Evolutionary conservation across 2,888 invertebrate species (phyloP).

Genomic region (Priocnemis perturbator): DNA sequence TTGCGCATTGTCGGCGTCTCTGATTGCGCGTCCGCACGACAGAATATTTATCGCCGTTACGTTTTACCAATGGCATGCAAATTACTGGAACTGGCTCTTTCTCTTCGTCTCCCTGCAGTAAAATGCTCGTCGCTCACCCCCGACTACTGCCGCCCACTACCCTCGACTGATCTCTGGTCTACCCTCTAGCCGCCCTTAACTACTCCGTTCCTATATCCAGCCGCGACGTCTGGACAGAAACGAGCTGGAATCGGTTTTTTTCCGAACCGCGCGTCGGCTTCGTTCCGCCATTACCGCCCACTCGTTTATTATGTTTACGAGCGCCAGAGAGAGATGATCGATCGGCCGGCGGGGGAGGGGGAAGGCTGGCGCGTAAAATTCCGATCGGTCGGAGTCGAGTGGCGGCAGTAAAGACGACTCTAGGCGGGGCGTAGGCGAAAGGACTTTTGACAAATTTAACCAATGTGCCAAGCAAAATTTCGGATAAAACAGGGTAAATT

Average conservation of each 20-base stretch:
- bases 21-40: constrained; percentile 48
- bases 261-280: background rate
- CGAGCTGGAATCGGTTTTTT: constrained; percentile 21
- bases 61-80: constrained; percentile 48
- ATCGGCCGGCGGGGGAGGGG: background rate
- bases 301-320: constrained; percentile 25
- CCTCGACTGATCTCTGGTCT: no score
- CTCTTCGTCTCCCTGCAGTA: background rate
- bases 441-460: no score
- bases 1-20: constrained; percentile 37
- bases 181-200: no score
- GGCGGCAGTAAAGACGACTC: constrained; percentile 3
- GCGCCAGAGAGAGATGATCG: constrained; percentile 6
- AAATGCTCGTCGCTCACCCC: background rate
- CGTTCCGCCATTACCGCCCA: constrained; percentile 11
- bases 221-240: constrained; percentile 16
- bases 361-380: constrained; percentile 4
- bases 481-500: no score
- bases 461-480: no score
- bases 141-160: background rate
- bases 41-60: constrained; percentile 53
- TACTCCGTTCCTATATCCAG: background rate
- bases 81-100: constrained; percentile 24
- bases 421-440: background rate
- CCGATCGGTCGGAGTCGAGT: background rate